Conservation (phyloP, 30 jellyfish, hydroid and myxozoan species). For the Aurelia aurita region DNA sequence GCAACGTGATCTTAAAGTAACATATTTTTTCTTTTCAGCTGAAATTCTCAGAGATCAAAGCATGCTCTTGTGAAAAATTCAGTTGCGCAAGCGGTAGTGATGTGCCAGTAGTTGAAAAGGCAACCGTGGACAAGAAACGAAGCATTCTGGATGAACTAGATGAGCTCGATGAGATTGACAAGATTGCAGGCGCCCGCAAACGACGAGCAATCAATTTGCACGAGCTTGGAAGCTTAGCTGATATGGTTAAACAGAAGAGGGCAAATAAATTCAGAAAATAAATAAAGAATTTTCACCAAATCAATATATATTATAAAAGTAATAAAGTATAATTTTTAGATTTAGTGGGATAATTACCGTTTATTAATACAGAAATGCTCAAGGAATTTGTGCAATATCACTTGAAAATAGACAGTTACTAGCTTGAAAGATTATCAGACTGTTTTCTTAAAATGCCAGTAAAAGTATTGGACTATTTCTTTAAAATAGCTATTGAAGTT, state of each 20-base stretch:
- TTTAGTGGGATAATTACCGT: conserved; percentile 1
- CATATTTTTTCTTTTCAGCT: conserved; percentile 4
- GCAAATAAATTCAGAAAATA: conserved; percentile 36
- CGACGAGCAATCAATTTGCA: conserved; percentile 58
- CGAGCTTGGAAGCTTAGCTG: conserved; percentile 71
- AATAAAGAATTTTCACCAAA: background rate
- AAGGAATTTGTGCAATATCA: background rate
- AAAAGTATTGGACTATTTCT: too few relatives aligned
- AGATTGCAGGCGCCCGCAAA: conserved; percentile 46
- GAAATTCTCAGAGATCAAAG: conserved; percentile 21
- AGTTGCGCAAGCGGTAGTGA: conserved; percentile 18
- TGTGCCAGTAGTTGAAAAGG: background rate
- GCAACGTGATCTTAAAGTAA: too few relatives aligned
- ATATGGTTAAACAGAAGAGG: conserved; percentile 47
- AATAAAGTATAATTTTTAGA: background rate
- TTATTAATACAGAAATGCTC: background rate
- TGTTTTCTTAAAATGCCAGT: too few relatives aligned
- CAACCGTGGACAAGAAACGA: conserved; percentile 8
- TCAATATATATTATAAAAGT: too few relatives aligned
- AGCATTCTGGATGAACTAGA: conserved; percentile 55
- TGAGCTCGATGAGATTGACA: conserved; percentile 57
- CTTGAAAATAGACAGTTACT: too few relatives aligned
- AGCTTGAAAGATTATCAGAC: too few relatives aligned
- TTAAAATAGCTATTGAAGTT: too few relatives aligned
- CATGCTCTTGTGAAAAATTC: conserved; percentile 35